A percentile compares a stretch with the other conserved stretches of the same genome.
These are phyloP conservation scores for Chaunax sp. DNA, from an alignment of 2,797 vertebrate species.

Conservation along the genomic window DNA sequence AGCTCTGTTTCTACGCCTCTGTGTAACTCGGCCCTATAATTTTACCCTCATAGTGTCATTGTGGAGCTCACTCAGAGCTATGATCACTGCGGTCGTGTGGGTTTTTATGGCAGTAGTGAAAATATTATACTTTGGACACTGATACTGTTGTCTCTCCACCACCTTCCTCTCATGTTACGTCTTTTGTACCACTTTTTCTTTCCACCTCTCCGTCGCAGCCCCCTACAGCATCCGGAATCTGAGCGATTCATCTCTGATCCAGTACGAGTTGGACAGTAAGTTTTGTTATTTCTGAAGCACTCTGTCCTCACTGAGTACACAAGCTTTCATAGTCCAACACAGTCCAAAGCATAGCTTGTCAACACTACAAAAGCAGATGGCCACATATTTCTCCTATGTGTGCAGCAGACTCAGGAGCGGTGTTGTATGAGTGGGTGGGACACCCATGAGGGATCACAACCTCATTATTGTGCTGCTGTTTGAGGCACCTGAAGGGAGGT, in stretches of 20 bases:
- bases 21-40: conserved; percentile 64
- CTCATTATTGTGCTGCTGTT: neutral
- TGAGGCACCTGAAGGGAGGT: no score
- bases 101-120: conserved; percentile 25
- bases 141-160: conserved; percentile 12
- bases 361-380: conserved; percentile 50
- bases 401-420: conserved; percentile 1
- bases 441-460: neutral
- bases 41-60: conserved; percentile 57
- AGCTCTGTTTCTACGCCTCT: conserved; percentile 49
- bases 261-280: conserved; percentile 90
- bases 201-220: conserved; percentile 71
- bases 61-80: conserved; percentile 36
- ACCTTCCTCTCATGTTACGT: neutral
- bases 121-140: conserved; percentile 26
- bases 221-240: conserved; percentile 89
- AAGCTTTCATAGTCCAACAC: conserved; percentile 8
- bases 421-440: conserved; percentile 5
- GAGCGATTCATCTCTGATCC: conserved; percentile 88
- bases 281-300: conserved; percentile 28
- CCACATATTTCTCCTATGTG: conserved; percentile 10
- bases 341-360: neutral
- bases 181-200: conserved; percentile 6
- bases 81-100: conserved; percentile 55
- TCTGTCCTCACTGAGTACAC: conserved; percentile 20